A percentile compares a stretch with the other conserved stretches of the same genome.
Evolutionary conservation across 2,797 vertebrate species (phyloP).

Genomic region (Erithacus rubecula): DNA sequence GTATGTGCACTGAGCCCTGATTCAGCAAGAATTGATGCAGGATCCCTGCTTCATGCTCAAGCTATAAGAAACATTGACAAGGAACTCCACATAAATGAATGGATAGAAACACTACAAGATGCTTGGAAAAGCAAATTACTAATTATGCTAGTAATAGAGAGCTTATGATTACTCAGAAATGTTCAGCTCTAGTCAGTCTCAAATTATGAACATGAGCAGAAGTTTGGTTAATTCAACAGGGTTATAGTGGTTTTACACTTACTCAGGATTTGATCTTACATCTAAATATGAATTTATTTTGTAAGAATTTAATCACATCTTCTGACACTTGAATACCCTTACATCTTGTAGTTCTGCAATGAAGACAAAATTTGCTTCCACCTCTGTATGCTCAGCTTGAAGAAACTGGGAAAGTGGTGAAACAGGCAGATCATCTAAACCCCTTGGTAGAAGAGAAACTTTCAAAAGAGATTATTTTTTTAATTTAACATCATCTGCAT

Average conservation of each 20-base stretch:
- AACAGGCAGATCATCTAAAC: background rate
- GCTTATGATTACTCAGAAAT: background rate
- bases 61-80: background rate
- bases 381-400: background rate
- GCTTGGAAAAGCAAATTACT: slow-evolving; percentile 1
- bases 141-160: background rate
- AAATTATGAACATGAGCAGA: background rate
- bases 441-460: background rate
- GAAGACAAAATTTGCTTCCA: background rate
- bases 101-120: background rate
- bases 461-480: background rate
- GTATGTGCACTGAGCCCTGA: slow-evolving; percentile 1
- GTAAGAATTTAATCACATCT: background rate
- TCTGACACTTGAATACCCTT: background rate
- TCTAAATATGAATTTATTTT: slow-evolving; percentile 2
- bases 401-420: background rate
- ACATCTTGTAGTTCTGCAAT: background rate
- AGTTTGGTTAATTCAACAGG: background rate
- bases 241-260: background rate
- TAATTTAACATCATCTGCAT: background rate
- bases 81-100: background rate
- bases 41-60: background rate
- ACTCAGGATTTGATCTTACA: background rate
- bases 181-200: background rate
- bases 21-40: slow-evolving; percentile 22